Conservation (phyloP, 30 jellyfish, hydroid and myxozoan genomes). For the Cassiopea andromeda region DNA sequence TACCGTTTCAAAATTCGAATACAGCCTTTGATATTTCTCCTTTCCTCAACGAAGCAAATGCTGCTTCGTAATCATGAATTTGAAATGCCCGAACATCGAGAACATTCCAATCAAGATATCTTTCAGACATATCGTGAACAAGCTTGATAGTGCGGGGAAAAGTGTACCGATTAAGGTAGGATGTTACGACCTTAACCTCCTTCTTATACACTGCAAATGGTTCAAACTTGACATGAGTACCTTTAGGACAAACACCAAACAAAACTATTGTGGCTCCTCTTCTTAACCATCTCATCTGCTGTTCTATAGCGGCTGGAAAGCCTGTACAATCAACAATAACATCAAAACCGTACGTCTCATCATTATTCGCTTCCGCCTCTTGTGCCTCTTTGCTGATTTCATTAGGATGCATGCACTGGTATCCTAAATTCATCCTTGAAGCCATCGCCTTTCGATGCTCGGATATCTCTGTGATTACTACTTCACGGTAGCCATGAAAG, state of each 20-base stretch:
- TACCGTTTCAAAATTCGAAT: conserved; percentile 52
- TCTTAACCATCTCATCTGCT: conserved; percentile 78
- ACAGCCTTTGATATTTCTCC: conserved; percentile 92
- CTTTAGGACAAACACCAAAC: conserved; percentile 91
- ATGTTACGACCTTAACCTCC: conserved; percentile 73
- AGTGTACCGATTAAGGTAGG: conserved; percentile 78
- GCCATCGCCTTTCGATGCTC: conserved; percentile 87
- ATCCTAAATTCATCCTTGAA: conserved; percentile 70
- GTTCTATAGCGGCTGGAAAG: conserved; percentile 72
- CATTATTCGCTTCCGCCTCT: conserved; percentile 37
- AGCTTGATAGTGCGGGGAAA: conserved; percentile 74
- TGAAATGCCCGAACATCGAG: conserved; percentile 70
- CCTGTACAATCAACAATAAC: conserved; percentile 93
- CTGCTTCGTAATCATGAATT: conserved; percentile 83
- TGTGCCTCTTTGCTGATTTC: conserved; percentile 32
- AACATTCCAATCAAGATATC: conserved; percentile 77
- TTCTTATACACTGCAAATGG: conserved; percentile 79
- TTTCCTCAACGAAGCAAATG: conserved; percentile 70
- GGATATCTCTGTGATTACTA: conserved; percentile 75
- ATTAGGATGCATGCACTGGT: conserved; percentile 65
- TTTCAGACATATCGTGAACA: conserved; percentile 81
- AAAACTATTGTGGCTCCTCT: conserved; percentile 86
- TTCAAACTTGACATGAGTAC: conserved; percentile 71
- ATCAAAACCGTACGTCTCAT: conserved; percentile 89
- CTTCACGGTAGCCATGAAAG: conserved; percentile 92